These are phyloP conservation scores for Leuciscus idus DNA, from an alignment of 2,113 vertebrate genomes.

Conservation along the genomic window DNA sequence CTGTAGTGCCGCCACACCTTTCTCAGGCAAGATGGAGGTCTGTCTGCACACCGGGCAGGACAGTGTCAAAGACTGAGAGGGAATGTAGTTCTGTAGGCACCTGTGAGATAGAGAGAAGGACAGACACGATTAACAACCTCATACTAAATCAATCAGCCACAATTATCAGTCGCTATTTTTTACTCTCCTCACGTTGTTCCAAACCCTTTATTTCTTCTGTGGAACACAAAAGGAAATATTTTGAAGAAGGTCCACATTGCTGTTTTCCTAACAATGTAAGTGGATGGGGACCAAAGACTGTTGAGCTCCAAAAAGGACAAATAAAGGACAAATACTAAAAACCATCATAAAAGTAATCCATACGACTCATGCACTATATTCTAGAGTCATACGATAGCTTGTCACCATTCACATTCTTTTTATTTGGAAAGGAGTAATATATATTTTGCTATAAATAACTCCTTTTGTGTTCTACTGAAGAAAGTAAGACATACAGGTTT, in stretches of 20 bases:
- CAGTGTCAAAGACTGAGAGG: constrained; percentile 88
- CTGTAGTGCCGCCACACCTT: constrained; percentile 89
- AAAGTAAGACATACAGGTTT: neutral
- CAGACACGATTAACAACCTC: neutral
- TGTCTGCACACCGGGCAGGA: constrained; percentile 92
- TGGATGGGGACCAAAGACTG: neutral
- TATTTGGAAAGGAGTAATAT: neutral
- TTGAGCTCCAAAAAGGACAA: neutral
- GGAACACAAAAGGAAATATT: neutral
- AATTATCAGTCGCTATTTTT: neutral
- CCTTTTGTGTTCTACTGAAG: neutral
- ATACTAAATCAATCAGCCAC: neutral
- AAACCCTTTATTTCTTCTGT: neutral
- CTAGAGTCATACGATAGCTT: neutral
- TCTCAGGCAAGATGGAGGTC: constrained; percentile 93
- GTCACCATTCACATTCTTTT: neutral
- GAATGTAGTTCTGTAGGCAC: constrained; percentile 93
- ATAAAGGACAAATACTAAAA: neutral
- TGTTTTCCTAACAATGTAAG: neutral
- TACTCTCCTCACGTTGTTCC: neutral
- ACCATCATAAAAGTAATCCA: neutral
- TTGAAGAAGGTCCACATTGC: neutral
- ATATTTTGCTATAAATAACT: constrained; percentile 5
- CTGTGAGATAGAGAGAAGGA: constrained; percentile 65
- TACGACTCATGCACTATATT: neutral